Percentiles rank a stretch among this genome's conserved stretches.
Evolutionary conservation across 2,797 vertebrate species (phyloP).

Genomic region (Acridotheres tristis): DNA sequence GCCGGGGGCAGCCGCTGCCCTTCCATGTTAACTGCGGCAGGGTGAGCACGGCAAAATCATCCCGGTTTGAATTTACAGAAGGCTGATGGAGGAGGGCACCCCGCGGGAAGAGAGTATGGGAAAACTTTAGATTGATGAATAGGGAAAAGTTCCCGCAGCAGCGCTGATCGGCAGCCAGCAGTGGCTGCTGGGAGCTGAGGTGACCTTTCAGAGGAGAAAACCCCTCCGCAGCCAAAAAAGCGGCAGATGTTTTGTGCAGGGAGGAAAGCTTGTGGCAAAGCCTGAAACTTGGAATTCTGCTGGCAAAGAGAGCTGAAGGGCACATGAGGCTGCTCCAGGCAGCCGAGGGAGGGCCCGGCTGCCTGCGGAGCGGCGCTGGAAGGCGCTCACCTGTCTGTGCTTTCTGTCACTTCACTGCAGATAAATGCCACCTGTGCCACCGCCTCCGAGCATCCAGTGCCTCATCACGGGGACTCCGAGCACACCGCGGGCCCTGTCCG

Average conservation of each 20-base stretch:
- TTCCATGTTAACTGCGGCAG: rapidly evolving
- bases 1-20: background rate
- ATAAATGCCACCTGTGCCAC: background rate
- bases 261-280: background rate
- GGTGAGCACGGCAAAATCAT: background rate
- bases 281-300: background rate
- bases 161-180: background rate
- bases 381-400: background rate
- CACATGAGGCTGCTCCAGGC: background rate
- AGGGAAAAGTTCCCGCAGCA: background rate
- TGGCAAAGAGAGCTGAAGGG: background rate
- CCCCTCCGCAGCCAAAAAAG: background rate
- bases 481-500: background rate
- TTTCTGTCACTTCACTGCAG: rapidly evolving
- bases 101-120: background rate
- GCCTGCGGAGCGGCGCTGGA: background rate
- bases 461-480: background rate
- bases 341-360: background rate
- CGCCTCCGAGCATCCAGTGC: rapidly evolving
- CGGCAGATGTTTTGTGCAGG: background rate
- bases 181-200: background rate
- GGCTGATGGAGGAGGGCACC: background rate
- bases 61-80: background rate
- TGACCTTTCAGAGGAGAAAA: background rate
- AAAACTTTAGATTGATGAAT: background rate